These are phyloP conservation scores for Bostrychus sinensis DNA, from an alignment of 2,113 vertebrate genomes.

Conservation along the genomic window DNA sequence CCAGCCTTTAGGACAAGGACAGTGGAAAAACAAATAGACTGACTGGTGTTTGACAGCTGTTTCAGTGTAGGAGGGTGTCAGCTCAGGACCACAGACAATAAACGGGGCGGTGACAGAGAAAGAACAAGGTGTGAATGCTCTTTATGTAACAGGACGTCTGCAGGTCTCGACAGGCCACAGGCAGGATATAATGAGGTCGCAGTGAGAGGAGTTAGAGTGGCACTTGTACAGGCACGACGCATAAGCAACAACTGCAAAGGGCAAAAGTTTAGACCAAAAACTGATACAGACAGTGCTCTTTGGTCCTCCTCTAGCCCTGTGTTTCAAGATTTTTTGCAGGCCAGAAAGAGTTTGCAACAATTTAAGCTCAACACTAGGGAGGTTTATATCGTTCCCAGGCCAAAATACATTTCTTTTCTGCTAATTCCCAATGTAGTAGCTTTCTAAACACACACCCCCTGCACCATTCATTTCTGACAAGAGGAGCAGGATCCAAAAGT, in stretches of 20 bases:
- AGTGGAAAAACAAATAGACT: constrained; percentile 42
- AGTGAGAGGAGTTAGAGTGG: background rate
- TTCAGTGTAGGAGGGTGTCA: constrained; percentile 21
- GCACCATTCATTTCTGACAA: too few species aligned
- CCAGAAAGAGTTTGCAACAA: too few species aligned
- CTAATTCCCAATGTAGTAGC: too few species aligned
- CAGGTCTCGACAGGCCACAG: background rate
- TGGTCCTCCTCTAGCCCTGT: too few species aligned
- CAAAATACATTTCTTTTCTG: too few species aligned
- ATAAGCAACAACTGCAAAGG: background rate
- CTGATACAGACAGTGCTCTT: too few species aligned
- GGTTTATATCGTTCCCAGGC: too few species aligned
- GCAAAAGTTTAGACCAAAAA: background rate
- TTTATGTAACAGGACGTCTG: background rate
- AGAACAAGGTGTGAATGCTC: constrained; percentile 24
- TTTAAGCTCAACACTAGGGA: too few species aligned
- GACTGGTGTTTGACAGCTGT: constrained; percentile 35
- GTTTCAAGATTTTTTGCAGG: too few species aligned
- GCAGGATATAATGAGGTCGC: background rate
- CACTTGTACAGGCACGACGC: background rate
- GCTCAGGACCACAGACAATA: constrained; percentile 27
- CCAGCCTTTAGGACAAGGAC: background rate
- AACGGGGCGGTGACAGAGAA: background rate
- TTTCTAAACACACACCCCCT: too few species aligned
- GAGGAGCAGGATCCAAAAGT: too few species aligned